Evolutionary conservation across 2,888 invertebrate species (phyloP), one percentile per base, ranked within the genome.

Genomic region (Mystacides longicornis): DNA sequence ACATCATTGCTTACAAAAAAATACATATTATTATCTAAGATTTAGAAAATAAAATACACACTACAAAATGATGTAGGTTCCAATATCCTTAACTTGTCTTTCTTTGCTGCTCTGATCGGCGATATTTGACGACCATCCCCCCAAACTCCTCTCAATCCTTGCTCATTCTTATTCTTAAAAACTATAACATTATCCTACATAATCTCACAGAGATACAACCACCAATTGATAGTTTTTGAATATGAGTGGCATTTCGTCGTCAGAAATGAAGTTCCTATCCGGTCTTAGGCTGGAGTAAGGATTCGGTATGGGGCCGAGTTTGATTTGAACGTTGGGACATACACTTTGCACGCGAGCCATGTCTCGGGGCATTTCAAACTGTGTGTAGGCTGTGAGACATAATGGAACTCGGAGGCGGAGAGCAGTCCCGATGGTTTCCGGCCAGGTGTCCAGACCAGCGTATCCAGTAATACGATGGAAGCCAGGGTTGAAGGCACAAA

Each of bases 221-320:
- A 78, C 72, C 61, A 77, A 74, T 68, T 79, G 85, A 68, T 81
- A 82, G 70, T 87, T 88, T 66, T 87, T 87, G 65, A 85, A 87
- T 65, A 87, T 77, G 55, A 88, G 69, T 0, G 87, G 87, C 48
- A 77, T 80, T 47, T 80, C 79, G 58, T 87, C 82, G 63, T 87
- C 87, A 4, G 85, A 83, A 14, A 87, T 83, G 61, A 88, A 86
- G 65, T 87, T 88, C 49, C 87, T 77, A 62, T 86, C 86, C 0
- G 87, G 87, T 59, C 85, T 78, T 0, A 82, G 76, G 45, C 87
- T 86, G 0, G 84, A 76, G 63, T 82, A 87, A 0, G 81, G 80
- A 69, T 88, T 88, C 31, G 69, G 70, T 14, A 73, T 73, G 0
- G 84, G 80, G 7, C 79, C 77, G 1, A 79, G 65, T 7, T 83